Evolutionary conservation across 2,888 invertebrate species (phyloP), one percentile per base, ranked within the genome.

Genomic region (Colletes collaris): DNA sequence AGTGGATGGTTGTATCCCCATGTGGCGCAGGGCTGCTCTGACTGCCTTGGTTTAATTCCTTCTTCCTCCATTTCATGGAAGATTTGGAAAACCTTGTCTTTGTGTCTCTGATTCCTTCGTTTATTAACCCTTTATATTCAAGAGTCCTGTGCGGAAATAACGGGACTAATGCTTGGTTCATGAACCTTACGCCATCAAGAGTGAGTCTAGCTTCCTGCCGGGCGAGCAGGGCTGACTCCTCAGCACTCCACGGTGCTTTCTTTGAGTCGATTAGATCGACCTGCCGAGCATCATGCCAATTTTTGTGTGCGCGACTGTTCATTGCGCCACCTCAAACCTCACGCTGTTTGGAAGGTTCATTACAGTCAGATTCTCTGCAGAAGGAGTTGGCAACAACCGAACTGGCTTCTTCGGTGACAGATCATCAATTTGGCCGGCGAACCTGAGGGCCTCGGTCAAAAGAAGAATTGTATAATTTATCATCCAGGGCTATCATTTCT

Each of bases 401-500:
- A 13, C 6, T 49, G 0, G 0, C 7, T 11, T 5, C 16, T 1
- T 4, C 6, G 8, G 19, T 11, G 4, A n/a, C 0, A n/a, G n/a
- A n/a, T n/a, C n/a, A n/a, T n/a, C n/a, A n/a, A 67, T 71, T 46
- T 71, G 76, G 52, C 63, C 63, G 66, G 67, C 7, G 2, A 63
- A 52, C 63, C 71, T 67, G 76, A n/a, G 76, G 71, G 52, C 71
- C 1, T 66, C 71, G 67, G 52, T 16, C 1, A 37, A n/a, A n/a
- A n/a, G n/a, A 2, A n/a, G 8, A 0, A 16, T 16, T 37, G 2
- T 3, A 13, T 10, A n/a, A n/a, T n/a, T n/a, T n/a, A n/a, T 65
- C 56, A 81, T 83, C 79, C 81, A 81, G 81, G 77, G 81, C 81
- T 74, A n/a, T 50, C 55, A 37, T 58, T 64, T 13, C 5, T 40